Evolutionary conservation across 2,113 vertebrate genomes (phyloP), one percentile per base, ranked within the genome.

Genomic region (Corydoras maculifer): DNA sequence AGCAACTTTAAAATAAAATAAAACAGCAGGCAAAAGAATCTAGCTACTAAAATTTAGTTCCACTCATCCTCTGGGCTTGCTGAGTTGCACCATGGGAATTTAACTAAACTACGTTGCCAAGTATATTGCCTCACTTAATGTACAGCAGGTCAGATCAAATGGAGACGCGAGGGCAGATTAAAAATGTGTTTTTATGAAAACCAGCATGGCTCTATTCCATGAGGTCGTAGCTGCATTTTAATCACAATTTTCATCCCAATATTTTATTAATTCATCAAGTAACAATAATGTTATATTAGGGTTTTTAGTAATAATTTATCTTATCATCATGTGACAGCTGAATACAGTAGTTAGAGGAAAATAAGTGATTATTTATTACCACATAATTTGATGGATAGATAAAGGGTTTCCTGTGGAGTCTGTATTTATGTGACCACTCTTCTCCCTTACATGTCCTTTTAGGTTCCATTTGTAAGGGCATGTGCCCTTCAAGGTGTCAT

Each of bases 141-240:
- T 66, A 62, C 58, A 32, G 51, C 63, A 14, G 13, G 15, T 8
- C 54, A 74, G 72, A 71, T 70, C 25, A 70, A 58, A 74, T 63
- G 51, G 8, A 48, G 69, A 69, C 15, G 51, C 43, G 31, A 57
- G 50, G 35, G 14, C 58, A 74, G 62, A 73, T 74, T 58, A 74
- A 62, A 58, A 58, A 53, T 15, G 35, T 69, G 35, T 49, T 59
- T 69, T 69, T 13, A 63, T 70, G 53, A 74, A 70, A 75, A 12
- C 30, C 18, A 11, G 61, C 48, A 35, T 3, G 11, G 15, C 13
- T 15, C 30, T 32, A 15, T 15, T 58, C n/a, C 30, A 12, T 50
- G 35, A 68, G 57, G 54, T 58, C 43, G 55, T 48, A 32, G 55
- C 3, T 58, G 55, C 66, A 11, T 68, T 49, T 59, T 15, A 43